Evolutionary conservation across 1,140 invertebrate genomes (phyloP).

Genomic region (Lordiphosa collinella): DNA sequence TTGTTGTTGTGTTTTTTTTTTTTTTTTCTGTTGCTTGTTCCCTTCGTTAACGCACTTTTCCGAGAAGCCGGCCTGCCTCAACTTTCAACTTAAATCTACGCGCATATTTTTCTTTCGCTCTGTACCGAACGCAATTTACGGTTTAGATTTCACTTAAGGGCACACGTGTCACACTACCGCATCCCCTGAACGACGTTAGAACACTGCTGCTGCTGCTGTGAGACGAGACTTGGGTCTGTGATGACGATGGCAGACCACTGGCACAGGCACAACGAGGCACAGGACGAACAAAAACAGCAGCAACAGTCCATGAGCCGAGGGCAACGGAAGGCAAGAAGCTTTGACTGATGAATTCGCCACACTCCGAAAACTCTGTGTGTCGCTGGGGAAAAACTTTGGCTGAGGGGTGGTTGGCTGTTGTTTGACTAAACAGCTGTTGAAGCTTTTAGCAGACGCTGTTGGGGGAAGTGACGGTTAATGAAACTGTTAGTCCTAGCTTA

Average conservation of each 20-base stretch:
- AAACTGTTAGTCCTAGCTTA: too few relatives aligned
- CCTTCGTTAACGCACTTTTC: conserved; percentile 29
- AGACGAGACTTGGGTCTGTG: conserved; percentile 18
- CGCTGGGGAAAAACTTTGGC: conserved; percentile 2
- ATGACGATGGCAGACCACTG: conserved; percentile 43
- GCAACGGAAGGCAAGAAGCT: conserved; percentile 2
- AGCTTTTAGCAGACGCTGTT: too few relatives aligned
- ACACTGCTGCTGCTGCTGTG: conserved; percentile 33
- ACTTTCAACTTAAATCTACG: conserved; percentile 5
- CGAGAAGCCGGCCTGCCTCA: conserved; percentile 7
- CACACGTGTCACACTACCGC: conserved; percentile 56
- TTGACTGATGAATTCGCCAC: conserved; percentile 35
- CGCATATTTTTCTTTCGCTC: conserved; percentile 10
- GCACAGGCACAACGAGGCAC: conserved; percentile 13
- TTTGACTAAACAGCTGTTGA: too few relatives aligned
- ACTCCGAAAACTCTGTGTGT: conserved; percentile 44
- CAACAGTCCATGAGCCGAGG: conserved; percentile 14
- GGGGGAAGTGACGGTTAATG: too few relatives aligned
- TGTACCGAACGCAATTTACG: conserved; percentile 12
- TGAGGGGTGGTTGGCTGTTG: too few relatives aligned
- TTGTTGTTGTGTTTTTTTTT: too few relatives aligned
- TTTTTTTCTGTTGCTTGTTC: too few relatives aligned
- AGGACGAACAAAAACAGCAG: conserved; percentile 22
- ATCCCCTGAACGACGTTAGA: conserved; percentile 48
- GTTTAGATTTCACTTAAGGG: neutral